phyloP scores from a whole-genome alignment of 1,140 invertebrate genomes.

The Lasioglossum baleicum region DNA sequence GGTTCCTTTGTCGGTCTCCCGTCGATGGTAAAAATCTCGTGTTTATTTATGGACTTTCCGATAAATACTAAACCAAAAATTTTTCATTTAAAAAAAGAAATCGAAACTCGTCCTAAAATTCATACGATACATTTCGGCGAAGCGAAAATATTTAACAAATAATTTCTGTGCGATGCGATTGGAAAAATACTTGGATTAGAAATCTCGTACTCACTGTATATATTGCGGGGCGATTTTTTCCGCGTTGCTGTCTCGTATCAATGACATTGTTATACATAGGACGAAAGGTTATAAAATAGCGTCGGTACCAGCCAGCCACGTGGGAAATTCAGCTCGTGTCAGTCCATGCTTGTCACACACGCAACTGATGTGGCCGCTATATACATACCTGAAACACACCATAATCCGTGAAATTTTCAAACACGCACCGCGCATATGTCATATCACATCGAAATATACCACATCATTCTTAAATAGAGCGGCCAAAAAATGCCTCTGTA shows the following conservation, averaged over 20 bases:
- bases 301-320: background rate
- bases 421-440: background rate
- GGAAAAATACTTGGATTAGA: background rate
- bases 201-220: background rate
- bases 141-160: too few species aligned
- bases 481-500: too few species aligned
- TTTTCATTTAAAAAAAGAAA: too few species aligned
- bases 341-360: conserved; percentile 27
- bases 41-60: too few species aligned
- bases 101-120: too few species aligned
- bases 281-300: conserved; percentile 38
- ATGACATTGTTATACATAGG: conserved; percentile 23
- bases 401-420: conserved; percentile 35
- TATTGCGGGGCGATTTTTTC: background rate
- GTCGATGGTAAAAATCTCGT: too few species aligned
- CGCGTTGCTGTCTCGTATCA: background rate
- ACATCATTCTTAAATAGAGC: too few species aligned
- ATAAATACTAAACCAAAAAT: too few species aligned
- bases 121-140: too few species aligned
- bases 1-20: too few species aligned
- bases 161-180: background rate
- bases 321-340: conserved; percentile 44
- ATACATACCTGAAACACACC: conserved; percentile 29
- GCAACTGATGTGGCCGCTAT: background rate
- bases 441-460: background rate